Evolutionary conservation across 2,888 invertebrate species (phyloP).

Genomic region (Penaeus monodon): DNA sequence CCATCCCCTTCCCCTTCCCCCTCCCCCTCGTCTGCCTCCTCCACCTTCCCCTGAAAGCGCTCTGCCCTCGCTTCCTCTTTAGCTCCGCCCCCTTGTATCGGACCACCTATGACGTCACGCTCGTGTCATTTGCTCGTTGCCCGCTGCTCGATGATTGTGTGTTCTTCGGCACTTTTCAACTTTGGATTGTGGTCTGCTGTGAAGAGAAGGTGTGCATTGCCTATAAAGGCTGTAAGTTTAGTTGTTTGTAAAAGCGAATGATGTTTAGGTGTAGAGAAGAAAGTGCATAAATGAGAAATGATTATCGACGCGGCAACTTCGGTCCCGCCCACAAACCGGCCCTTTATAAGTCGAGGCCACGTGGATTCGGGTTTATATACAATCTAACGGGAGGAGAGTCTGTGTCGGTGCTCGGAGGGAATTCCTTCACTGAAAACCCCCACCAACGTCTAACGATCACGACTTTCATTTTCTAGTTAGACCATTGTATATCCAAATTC

Average conservation of each 20-base stretch:
- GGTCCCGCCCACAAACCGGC: neutral
- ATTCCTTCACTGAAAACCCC: slow-evolving; percentile 18
- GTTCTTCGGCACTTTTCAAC: too few species aligned
- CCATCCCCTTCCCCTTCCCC: neutral
- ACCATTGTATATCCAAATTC: too few species aligned
- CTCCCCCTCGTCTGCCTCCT: neutral
- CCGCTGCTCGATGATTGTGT: too few species aligned
- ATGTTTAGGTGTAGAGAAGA: too few species aligned
- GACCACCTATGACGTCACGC: slow-evolving; percentile 56
- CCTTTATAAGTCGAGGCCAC: slow-evolving; percentile 26
- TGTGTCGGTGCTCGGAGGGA: slow-evolving; percentile 15
- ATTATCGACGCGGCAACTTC: slow-evolving; percentile 17
- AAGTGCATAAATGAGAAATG: neutral
- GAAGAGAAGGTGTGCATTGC: too few species aligned
- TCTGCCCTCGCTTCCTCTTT: neutral
- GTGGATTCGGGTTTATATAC: slow-evolving; percentile 21
- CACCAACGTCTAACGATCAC: neutral
- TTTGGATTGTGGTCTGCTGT: too few species aligned
- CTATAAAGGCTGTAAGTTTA: too few species aligned
- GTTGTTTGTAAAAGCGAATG: too few species aligned
- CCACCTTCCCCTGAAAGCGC: slow-evolving; percentile 9
- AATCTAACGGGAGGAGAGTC: slow-evolving; percentile 19
- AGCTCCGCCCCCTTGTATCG: slow-evolving; percentile 39
- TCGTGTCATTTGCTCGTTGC: slow-evolving; percentile 19
- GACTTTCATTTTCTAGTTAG: neutral